Base-by-base conservation (phyloP, 2,888 invertebrate species). In the Scaptomyza caliginosa region DNA sequence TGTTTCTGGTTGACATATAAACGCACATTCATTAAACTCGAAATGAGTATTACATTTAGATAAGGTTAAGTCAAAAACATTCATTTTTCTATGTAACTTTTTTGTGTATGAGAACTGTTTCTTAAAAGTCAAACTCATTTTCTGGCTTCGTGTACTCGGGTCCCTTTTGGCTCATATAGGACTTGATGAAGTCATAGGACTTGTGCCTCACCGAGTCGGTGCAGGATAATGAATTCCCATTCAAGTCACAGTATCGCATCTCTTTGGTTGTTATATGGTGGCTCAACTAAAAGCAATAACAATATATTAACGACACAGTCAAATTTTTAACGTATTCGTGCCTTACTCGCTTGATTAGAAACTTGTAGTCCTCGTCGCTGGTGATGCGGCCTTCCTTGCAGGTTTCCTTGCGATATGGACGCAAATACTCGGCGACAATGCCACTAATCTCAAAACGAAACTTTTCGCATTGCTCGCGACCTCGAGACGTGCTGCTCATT, bases 81-180 rank as follows among this genome's bases (percentile, higher is more conserved):
- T 16, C 7, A 16, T 34, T 32, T 28, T 2, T 32, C 2, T 13
- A 7, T 32, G 1, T 32, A 7, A n/a, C n/a, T n/a, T n/a, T n/a
- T n/a, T 2, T 32, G 3, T 7, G 13, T 13, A 0, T 32, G 13
- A 7, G 13, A 11, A 11, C 26, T 52, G 40, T 16, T 36, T 1
- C 1, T 40, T 38, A 38, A 21, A 45, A 65, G 7, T 55, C 62
- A 3, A 17, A 17, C 8, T 65, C 62, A 13, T 81, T 82, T 0
- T 28, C 40, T 1, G 82, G 84, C 21, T 48, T 75, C 38, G 46
- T 57, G 32, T 86, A 84, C 0, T 95, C 93, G 3, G 95, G 94
- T 0, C 97, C 98, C 91, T 96, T 98, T 92, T 97, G 97, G 21
- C 95, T 94, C 99, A 99, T 99, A 91, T 99, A 99, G 89, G 98